Evolutionary conservation across 2,888 invertebrate genomes (phyloP), one percentile per base, ranked within the genome.

Genomic region (Saturnia pavonia): DNA sequence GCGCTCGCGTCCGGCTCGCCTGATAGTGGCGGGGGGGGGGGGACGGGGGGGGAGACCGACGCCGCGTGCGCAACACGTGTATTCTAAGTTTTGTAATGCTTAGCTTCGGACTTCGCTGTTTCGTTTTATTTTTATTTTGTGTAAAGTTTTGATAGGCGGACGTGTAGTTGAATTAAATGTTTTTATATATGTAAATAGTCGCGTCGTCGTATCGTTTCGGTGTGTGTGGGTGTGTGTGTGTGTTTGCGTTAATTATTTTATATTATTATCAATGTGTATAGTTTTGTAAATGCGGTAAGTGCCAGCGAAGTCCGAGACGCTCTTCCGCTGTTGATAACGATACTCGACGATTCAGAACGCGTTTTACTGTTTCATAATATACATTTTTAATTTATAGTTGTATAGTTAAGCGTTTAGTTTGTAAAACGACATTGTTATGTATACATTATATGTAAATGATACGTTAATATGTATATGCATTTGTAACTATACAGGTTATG

Each of bases 401-500:
- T 85, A 84, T 78, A 79, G 80, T 80, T 75, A 75, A 74, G 74
- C 72, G 40, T 40, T 40, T 75, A 75, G 74, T 72, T 73, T 70
- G 73, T 73, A 72, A 69, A 71, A 57, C 45, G 67, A 68, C 68
- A 72, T 67, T 70, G 74, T 69, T 74, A 82, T 80, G 90, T 89
- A 91, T 86, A 65, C 65, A 65, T 65, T 19, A 89, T 91, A 91
- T 90, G 89, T 91, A 89, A 89, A 89, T 89, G 88, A 88, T 91
- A 87, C 88, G 88, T 88, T 85, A 90, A 12, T 86, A 88, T 90
- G 88, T 91, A 90, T 91, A 91, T 91, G 92, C 92, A 92, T 93
- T 93, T 92, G 92, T 93, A 92, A 93, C 90, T 91, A 91, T 91
- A 91, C 88, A 89, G 88, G 85, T 87, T 91, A 91, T 89, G 77